These are phyloP conservation scores for Paradoxurus hermaphroditus DNA, from an alignment of 2,113 vertebrate species.

Conservation along the genomic window DNA sequence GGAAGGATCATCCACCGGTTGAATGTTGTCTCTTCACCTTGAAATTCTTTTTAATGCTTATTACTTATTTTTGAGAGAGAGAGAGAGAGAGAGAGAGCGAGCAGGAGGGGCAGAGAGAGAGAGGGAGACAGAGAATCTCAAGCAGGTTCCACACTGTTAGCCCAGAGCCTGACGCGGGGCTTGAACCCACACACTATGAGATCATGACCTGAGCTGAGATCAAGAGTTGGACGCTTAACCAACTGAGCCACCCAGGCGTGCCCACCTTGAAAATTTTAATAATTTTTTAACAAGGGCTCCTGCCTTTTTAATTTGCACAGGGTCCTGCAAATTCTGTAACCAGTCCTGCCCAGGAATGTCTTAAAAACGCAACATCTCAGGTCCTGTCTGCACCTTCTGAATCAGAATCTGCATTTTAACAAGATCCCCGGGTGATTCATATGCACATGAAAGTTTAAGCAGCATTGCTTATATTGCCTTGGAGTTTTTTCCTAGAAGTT, in stretches of 20 bases:
- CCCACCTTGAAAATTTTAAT: neutral
- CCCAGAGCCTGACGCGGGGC: too few relatives aligned
- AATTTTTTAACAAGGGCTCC: neutral
- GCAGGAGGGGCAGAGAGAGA: too few relatives aligned
- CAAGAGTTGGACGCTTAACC: too few relatives aligned
- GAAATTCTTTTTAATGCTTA: too few relatives aligned
- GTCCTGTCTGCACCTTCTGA: neutral
- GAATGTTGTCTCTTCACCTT: neutral
- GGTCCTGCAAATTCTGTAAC: neutral
- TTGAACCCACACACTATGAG: too few relatives aligned
- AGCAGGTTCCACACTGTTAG: too few relatives aligned
- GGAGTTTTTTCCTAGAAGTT: neutral
- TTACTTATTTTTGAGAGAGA: too few relatives aligned
- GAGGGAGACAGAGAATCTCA: too few relatives aligned
- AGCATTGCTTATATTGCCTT: neutral
- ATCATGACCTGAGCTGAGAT: too few relatives aligned
- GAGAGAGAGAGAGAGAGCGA: too few relatives aligned
- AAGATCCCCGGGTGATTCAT: fast-evolving
- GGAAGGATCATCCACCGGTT: neutral
- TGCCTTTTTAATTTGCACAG: neutral
- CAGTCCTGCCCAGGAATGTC: neutral
- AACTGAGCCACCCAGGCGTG: too few relatives aligned
- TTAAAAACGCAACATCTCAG: neutral
- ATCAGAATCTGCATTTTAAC: neutral
- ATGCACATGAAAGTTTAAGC: too few relatives aligned